Evolutionary conservation across 2,113 vertebrate species (phyloP), one percentile per base, ranked within the genome.

Genomic region (Cryptoleucopteryx plumbea): DNA sequence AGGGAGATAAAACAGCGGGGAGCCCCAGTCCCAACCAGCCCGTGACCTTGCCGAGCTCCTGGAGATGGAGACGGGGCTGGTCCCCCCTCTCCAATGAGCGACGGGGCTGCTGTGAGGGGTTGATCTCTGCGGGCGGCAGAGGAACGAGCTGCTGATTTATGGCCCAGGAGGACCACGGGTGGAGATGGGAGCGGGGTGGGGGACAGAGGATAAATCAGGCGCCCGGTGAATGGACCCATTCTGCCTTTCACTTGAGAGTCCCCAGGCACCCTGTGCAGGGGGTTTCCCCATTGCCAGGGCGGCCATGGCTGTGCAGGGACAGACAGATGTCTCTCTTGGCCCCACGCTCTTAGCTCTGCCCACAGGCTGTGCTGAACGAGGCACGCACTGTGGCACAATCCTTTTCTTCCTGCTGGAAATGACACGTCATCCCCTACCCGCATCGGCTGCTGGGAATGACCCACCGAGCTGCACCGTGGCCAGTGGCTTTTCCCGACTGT

Each of bases 1-100:
- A 98, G 96, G 96, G 96, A 97, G 96, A 98, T 98, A 98, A 98
- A 98, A 98, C 96, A 96, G 97, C 72, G 72, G 98, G 74, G 27
- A 90, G 56, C 42, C 65, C 34, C 32, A 8, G 90, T 38, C 58
- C 82, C 87, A 68, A 87, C 71, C 96, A 90, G 79, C 52, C 91
- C 16, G 50, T 95, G 97, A 98, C 96, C 95, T 58, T 94, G 95
- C 94, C 11, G 40, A 91, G 82, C 77, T 90, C 77, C 80, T 0
- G 0, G 42, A 61, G 80, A n/a, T 43, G 87, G 68, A 82, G 88
- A 88, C 5, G 2, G 90, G 81, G 62, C 61, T 74, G 66, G 71
- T 81, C 27, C 47, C 78, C 78, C 38, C 27, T 85, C 68, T 59
- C 65, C 94, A 94, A 34, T 77, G 72, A 80, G 85, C 21, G 15